Percentiles rank a stretch among this genome's conserved stretches.
Conservation (phyloP, 2,888 invertebrate genomes). For the Euclidia mi region DNA sequence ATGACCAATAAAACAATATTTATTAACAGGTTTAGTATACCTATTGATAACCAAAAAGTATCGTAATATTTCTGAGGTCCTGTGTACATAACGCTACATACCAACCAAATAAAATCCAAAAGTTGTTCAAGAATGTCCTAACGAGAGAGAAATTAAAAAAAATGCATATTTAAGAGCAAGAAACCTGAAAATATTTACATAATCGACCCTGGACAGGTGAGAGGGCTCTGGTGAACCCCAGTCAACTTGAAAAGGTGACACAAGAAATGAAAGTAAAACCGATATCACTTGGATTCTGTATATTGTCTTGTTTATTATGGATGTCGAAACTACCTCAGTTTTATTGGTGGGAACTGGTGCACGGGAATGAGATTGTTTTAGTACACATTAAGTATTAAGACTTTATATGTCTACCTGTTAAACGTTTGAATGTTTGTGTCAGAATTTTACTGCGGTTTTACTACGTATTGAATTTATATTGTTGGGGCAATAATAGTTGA, state of each 20-base stretch:
- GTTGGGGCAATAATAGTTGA: no score
- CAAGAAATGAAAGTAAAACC: slow-evolving; percentile 11
- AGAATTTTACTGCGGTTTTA: background rate
- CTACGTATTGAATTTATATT: background rate
- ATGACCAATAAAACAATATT: no score
- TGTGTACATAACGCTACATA: no score
- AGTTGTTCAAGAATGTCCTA: no score
- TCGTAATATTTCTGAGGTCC: no score
- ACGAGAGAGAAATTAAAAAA: no score
- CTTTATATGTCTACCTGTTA: background rate
- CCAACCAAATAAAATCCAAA: no score
- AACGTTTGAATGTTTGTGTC: slow-evolving; percentile 5
- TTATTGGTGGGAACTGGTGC: slow-evolving; percentile 22
- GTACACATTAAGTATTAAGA: slow-evolving; percentile 6
- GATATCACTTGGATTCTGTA: slow-evolving; percentile 8
- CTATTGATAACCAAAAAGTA: no score
- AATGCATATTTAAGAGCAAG: background rate
- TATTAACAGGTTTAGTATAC: no score
- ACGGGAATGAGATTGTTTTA: slow-evolving; percentile 11
- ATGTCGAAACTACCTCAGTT: slow-evolving; percentile 16
- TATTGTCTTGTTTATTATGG: background rate
- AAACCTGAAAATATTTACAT: slow-evolving; percentile 2
- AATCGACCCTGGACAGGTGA: slow-evolving; percentile 4
- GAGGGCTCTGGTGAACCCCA: background rate
- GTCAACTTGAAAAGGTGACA: slow-evolving; percentile 1